Conservation (phyloP, 2,113 vertebrate species). For the Telmatochromis bifrenatus region DNA sequence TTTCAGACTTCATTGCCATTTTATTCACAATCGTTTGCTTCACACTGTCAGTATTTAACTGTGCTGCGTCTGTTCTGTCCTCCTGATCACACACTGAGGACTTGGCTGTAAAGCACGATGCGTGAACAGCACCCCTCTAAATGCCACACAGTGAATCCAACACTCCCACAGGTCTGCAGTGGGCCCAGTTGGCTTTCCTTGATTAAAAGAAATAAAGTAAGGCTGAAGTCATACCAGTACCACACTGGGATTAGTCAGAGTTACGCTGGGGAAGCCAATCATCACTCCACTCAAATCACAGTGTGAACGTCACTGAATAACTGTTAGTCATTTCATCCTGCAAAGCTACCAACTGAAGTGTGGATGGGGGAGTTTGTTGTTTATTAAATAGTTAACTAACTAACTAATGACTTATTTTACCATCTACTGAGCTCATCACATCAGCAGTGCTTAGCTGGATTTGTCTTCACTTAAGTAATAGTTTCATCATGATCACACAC, state of each 20-base stretch:
- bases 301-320: background rate
- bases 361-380: rapidly evolving
- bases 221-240: background rate
- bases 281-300: background rate
- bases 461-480: background rate
- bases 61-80: background rate
- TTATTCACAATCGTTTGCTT: background rate
- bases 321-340: background rate
- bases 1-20: background rate
- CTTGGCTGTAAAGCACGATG: background rate
- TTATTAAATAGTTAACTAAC: background rate
- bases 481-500: background rate
- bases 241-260: background rate
- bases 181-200: rapidly evolving
- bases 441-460: background rate
- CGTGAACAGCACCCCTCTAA: background rate
- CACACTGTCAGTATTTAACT: background rate
- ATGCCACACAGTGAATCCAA: background rate
- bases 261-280: background rate
- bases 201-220: background rate
- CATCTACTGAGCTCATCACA: rapidly evolving
- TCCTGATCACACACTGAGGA: background rate
- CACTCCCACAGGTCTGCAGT: background rate
- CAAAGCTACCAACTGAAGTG: background rate
- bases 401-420: background rate